Evolutionary conservation across 2,113 vertebrate genomes (phyloP).

Genomic region (Bufo bufo): DNA sequence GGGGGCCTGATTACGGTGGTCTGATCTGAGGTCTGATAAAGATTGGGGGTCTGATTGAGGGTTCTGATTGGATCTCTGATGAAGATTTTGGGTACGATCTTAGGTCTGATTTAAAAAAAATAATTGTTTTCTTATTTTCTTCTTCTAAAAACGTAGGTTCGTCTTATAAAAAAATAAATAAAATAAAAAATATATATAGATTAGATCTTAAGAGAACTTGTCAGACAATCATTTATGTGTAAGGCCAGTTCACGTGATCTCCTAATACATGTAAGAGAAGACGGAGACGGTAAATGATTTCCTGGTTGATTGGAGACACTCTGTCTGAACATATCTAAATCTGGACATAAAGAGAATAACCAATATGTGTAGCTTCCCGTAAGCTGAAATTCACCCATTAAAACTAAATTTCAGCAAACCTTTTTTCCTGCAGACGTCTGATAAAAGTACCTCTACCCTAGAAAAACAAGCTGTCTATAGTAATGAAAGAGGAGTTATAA

Average conservation of each 20-base stretch:
- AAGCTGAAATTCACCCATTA: constrained; percentile 5
- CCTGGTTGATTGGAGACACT: background rate
- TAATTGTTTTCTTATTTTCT: too few species aligned
- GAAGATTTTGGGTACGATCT: too few species aligned
- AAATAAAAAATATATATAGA: too few species aligned
- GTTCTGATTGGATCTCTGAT: too few species aligned
- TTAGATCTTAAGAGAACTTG: background rate
- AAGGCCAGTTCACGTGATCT: background rate
- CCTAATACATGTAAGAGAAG: constrained; percentile 7
- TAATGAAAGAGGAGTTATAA: constrained; percentile 5
- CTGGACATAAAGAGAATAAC: constrained; percentile 1
- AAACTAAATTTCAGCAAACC: background rate
- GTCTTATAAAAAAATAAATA: too few species aligned
- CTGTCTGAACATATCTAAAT: background rate
- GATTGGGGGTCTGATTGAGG: too few species aligned
- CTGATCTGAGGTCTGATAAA: too few species aligned
- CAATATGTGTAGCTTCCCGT: constrained; percentile 4
- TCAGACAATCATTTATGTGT: background rate
- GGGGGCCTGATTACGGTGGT: too few species aligned
- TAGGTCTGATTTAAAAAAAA: too few species aligned
- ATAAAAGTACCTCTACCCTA: background rate
- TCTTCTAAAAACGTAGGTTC: too few species aligned
- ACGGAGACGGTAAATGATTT: background rate
- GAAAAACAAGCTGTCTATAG: constrained; percentile 21
- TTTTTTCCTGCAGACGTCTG: background rate